These are phyloP conservation scores for Drosophila malerkotliana DNA, from an alignment of 1,140 invertebrate species.

Conservation along the genomic window DNA sequence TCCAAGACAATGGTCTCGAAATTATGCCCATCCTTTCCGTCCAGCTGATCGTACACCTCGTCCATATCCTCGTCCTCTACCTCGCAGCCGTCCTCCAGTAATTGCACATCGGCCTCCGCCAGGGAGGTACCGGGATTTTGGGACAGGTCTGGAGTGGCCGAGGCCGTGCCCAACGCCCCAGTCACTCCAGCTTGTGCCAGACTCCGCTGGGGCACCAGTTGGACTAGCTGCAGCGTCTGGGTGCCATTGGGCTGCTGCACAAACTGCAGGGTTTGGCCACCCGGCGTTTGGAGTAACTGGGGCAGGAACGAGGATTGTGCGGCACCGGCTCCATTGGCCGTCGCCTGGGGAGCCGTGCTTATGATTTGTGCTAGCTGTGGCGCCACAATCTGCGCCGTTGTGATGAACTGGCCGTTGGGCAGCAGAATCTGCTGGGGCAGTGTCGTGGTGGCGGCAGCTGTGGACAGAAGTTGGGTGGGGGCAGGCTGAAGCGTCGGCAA, in stretches of 20 bases:
- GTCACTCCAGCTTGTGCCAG: slow-evolving; percentile 40
- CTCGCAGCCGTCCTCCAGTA: slow-evolving; percentile 68
- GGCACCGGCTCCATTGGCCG: slow-evolving; percentile 33
- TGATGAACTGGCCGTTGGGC: slow-evolving; percentile 82
- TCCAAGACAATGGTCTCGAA: slow-evolving; percentile 79
- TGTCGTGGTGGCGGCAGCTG: slow-evolving; percentile 39
- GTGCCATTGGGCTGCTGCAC: slow-evolving; percentile 81
- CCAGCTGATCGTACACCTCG: slow-evolving; percentile 69
- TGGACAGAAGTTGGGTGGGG: slow-evolving; percentile 56
- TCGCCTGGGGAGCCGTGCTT: slow-evolving; percentile 45
- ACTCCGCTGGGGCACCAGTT: slow-evolving; percentile 65
- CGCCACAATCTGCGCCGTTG: slow-evolving; percentile 75
- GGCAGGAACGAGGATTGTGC: slow-evolving; percentile 72
- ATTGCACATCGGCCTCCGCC: slow-evolving; percentile 65
- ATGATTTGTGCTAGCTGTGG: slow-evolving; percentile 70
- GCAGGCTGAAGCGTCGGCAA: slow-evolving; percentile 61
- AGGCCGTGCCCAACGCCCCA: slow-evolving; percentile 33
- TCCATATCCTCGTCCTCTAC: slow-evolving; percentile 67
- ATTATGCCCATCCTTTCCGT: slow-evolving; percentile 55
- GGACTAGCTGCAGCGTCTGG: slow-evolving; percentile 75
- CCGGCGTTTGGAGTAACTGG: slow-evolving; percentile 73
- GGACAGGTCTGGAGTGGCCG: slow-evolving; percentile 47
- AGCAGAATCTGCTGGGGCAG: slow-evolving; percentile 77
- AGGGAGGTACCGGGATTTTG: slow-evolving; percentile 36
- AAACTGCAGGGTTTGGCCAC: slow-evolving; percentile 76